These are phyloP conservation scores for Hycleus cichorii DNA, from an alignment of 1,140 invertebrate genomes.

Conservation along the genomic window DNA sequence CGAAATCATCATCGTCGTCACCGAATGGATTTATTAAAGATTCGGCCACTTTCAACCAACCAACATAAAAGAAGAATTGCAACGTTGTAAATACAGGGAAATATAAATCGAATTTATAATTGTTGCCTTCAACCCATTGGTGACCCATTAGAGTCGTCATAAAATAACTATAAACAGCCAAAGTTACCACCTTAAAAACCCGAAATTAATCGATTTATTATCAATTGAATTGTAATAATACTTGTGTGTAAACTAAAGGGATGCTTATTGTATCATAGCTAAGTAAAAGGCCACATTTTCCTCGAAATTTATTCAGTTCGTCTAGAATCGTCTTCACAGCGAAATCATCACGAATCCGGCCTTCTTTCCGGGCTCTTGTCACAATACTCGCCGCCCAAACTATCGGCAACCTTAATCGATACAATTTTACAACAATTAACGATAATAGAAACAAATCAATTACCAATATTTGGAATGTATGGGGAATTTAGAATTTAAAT, in stretches of 20 bases:
- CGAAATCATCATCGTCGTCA: slow-evolving; percentile 78
- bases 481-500: slow-evolving; percentile 61
- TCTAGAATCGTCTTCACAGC: slow-evolving; percentile 87
- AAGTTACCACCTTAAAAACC: slow-evolving; percentile 69
- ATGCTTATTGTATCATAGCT: slow-evolving; percentile 89
- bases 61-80: slow-evolving; percentile 83
- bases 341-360: slow-evolving; percentile 85
- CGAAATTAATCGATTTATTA: neutral
- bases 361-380: slow-evolving; percentile 80
- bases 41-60: slow-evolving; percentile 88
- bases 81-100: slow-evolving; percentile 83
- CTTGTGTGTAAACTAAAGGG: slow-evolving; percentile 89
- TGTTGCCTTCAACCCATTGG: slow-evolving; percentile 63
- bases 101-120: slow-evolving; percentile 61
- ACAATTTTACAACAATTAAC: neutral
- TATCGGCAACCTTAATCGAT: slow-evolving; percentile 63
- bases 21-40: slow-evolving; percentile 82
- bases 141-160: slow-evolving; percentile 72
- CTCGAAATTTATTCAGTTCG: slow-evolving; percentile 81
- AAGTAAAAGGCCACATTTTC: slow-evolving; percentile 69
- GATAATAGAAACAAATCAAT: slow-evolving; percentile 8
- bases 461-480: slow-evolving; percentile 72
- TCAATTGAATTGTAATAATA: slow-evolving; percentile 30
- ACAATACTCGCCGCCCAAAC: slow-evolving; percentile 89
- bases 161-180: slow-evolving; percentile 89